Conservation (phyloP, 2,888 invertebrate species). For the Epinotia nisella region DNA sequence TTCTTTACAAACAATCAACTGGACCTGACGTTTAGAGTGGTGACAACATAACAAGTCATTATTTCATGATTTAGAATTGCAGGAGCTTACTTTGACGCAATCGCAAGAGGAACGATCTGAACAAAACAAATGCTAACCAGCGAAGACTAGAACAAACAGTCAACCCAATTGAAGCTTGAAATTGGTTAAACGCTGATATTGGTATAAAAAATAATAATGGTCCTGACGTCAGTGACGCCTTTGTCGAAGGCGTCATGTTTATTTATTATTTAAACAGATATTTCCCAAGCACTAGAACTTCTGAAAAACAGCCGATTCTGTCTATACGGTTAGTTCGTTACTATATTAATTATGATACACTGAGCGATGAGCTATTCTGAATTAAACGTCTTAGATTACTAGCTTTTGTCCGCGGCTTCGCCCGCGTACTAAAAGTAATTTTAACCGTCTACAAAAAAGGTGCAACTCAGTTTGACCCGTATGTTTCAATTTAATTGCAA, state of each 20-base stretch:
- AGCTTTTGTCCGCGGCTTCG: no score
- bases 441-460: no score
- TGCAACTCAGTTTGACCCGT: no score
- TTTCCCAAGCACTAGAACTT: not conserved
- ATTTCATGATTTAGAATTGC: constrained; percentile 5
- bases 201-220: constrained; percentile 38
- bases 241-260: constrained; percentile 16
- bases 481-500: no score
- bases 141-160: constrained; percentile 25
- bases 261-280: constrained; percentile 20
- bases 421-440: no score
- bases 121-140: constrained; percentile 32
- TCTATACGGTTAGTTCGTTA: not conserved
- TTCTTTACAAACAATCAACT: not conserved
- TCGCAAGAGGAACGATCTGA: constrained; percentile 16
- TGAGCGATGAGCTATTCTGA: not conserved
- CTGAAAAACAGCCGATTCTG: not conserved
- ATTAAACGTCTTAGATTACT: no score
- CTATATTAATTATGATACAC: no score
- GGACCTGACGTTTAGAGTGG: not conserved
- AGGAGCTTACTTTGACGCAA: constrained; percentile 18
- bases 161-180: constrained; percentile 42
- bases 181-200: constrained; percentile 42
- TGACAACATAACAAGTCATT: constrained; percentile 1
- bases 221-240: constrained; percentile 33